Conservation (phyloP, 2,888 invertebrate species). For the Ennomos erosarius region DNA sequence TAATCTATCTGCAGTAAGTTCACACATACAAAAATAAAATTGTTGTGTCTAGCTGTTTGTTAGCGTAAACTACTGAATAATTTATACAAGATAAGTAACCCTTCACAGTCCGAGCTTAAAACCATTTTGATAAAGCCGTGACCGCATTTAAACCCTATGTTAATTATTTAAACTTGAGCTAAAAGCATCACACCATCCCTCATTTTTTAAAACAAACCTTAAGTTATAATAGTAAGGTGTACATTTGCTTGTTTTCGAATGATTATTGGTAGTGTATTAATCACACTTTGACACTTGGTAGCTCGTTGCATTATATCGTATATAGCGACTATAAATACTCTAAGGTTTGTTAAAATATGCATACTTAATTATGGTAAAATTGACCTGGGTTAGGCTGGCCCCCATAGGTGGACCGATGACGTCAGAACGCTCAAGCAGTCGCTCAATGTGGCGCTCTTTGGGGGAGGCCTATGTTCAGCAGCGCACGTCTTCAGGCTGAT, state of each 20-base stretch:
- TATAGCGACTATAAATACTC: constrained; percentile 21
- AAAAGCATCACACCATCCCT: constrained; percentile 31
- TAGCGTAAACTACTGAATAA: not conserved
- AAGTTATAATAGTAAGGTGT: not conserved
- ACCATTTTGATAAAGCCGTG: constrained; percentile 23
- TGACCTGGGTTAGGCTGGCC: constrained; percentile 4
- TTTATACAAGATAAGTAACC: constrained; percentile 3
- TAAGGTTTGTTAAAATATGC: constrained; percentile 1
- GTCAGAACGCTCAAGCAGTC: too few relatives aligned
- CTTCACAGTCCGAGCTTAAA: not conserved
- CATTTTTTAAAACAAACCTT: not conserved
- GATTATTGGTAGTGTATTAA: constrained; percentile 7
- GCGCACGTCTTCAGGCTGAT: too few relatives aligned
- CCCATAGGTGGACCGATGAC: too few relatives aligned
- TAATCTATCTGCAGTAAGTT: too few relatives aligned
- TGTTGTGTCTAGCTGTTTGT: not conserved
- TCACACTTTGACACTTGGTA: constrained; percentile 15
- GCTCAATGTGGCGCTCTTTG: too few relatives aligned
- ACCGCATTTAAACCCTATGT: constrained; percentile 46
- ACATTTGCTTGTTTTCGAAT: not conserved
- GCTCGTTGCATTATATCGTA: constrained; percentile 18
- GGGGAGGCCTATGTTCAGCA: too few relatives aligned
- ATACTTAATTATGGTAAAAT: constrained; percentile 18
- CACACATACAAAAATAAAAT: too few relatives aligned
- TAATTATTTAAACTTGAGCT: constrained; percentile 45